Conservation (phyloP, 1,140 invertebrate species). For the Latrodectus geometricus region DNA sequence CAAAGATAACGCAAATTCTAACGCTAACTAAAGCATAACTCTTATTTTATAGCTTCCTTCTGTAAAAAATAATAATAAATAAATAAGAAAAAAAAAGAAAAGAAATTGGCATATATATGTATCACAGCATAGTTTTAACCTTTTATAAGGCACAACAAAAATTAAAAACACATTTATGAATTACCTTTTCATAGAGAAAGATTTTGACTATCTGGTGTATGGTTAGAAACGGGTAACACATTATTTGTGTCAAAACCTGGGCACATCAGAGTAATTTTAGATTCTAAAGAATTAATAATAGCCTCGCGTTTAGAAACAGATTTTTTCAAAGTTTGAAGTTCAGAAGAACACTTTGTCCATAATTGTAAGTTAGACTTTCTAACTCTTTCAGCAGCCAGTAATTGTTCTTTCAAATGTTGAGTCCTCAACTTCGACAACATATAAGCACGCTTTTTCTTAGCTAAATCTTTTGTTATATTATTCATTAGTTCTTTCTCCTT, state of each 20-base stretch:
- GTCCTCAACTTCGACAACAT: slow-evolving; percentile 24
- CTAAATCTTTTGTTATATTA: background rate
- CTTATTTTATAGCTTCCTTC: too few relatives aligned
- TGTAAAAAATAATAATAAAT: too few relatives aligned
- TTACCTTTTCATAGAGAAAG: too few relatives aligned
- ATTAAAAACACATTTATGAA: too few relatives aligned
- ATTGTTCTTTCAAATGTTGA: slow-evolving; percentile 35
- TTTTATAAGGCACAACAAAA: too few relatives aligned
- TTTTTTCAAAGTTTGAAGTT: slow-evolving; percentile 18
- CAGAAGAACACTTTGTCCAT: background rate
- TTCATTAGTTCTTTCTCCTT: slow-evolving; percentile 10
- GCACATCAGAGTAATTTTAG: background rate
- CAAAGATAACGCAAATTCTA: too few relatives aligned
- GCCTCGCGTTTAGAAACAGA: slow-evolving; percentile 3
- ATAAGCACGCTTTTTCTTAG: slow-evolving; percentile 13
- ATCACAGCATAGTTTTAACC: too few relatives aligned
- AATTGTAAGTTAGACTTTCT: slow-evolving; percentile 17
- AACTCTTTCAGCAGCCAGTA: slow-evolving; percentile 21
- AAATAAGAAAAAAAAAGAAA: too few relatives aligned
- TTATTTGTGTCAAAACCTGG: background rate
- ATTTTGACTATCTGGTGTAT: background rate
- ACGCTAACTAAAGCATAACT: too few relatives aligned
- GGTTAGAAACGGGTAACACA: background rate
- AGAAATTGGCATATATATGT: too few relatives aligned
- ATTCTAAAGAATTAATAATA: slow-evolving; percentile 5